A percentile compares a stretch with the other conserved stretches of the same genome.
Conservation (phyloP, 1,140 invertebrate genomes). For the Trichoplusia ni region DNA sequence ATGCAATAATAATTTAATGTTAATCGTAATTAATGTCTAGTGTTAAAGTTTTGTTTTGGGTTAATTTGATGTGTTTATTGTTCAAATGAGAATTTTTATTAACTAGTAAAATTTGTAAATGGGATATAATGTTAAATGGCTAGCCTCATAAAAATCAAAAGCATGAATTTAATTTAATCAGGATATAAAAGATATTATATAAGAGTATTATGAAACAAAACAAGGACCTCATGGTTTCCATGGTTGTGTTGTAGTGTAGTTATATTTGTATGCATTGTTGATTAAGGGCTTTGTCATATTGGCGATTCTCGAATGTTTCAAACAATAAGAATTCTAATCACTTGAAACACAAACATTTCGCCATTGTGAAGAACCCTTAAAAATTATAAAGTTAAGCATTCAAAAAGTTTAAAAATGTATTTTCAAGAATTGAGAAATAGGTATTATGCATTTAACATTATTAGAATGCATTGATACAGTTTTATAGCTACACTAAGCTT, state of each 20-base stretch:
- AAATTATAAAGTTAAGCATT: slow-evolving; percentile 2
- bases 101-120: neutral
- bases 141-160: too few species aligned
- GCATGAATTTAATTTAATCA: too few species aligned
- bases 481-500: too few species aligned
- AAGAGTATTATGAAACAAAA: slow-evolving; percentile 21
- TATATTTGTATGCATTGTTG: slow-evolving; percentile 3
- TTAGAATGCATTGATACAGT: too few species aligned
- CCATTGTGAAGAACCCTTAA: slow-evolving; percentile 7
- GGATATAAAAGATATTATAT: neutral
- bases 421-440: slow-evolving; percentile 2
- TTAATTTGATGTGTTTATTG: slow-evolving; percentile 19
- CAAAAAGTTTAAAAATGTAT: neutral
- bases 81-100: slow-evolving; percentile 6
- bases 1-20: slow-evolving; percentile 30
- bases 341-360: too few species aligned
- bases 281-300: too few species aligned
- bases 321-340: too few species aligned
- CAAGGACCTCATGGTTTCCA: slow-evolving; percentile 24
- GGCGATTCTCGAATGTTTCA: too few species aligned
- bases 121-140: neutral
- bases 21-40: slow-evolving; percentile 5
- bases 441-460: too few species aligned
- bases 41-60: slow-evolving; percentile 5
- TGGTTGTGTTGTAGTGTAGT: slow-evolving; percentile 30